Conservation (phyloP, 2,888 invertebrate genomes). For the Aporophyla nigra region DNA sequence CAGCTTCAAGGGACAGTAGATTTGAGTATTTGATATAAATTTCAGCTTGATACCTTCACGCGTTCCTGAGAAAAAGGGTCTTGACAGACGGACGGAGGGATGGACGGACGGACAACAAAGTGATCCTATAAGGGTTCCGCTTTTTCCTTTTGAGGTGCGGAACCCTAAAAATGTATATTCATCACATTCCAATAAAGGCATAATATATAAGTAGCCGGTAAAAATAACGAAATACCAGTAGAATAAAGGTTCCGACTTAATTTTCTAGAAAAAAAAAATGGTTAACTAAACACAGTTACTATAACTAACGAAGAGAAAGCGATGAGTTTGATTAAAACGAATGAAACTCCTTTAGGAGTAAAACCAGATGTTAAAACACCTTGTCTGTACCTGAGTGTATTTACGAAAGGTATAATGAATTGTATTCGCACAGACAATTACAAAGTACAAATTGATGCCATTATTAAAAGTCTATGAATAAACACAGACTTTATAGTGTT, state of each 20-base stretch:
- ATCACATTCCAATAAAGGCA: background rate
- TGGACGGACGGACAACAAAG: too few species aligned
- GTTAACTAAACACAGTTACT: background rate
- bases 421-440: background rate
- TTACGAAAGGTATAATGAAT: constrained; percentile 14
- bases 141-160: too few species aligned
- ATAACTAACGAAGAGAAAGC: background rate
- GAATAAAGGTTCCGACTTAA: background rate
- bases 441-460: constrained; percentile 25
- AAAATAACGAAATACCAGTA: background rate
- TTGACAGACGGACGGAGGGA: too few species aligned
- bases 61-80: too few species aligned
- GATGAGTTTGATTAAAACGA: background rate
- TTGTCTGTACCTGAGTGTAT: background rate
- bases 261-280: background rate
- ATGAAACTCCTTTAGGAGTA: background rate
- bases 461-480: constrained; percentile 21
- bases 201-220: background rate
- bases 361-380: constrained; percentile 3
- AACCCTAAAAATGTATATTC: too few species aligned
- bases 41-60: too few species aligned
- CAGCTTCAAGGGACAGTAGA: too few species aligned
- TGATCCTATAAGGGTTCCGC: too few species aligned
- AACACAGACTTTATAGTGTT: constrained; percentile 2
- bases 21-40: too few species aligned